Evolutionary conservation across 2,888 invertebrate genomes (phyloP).

Genomic region (Lottia gigantea): DNA sequence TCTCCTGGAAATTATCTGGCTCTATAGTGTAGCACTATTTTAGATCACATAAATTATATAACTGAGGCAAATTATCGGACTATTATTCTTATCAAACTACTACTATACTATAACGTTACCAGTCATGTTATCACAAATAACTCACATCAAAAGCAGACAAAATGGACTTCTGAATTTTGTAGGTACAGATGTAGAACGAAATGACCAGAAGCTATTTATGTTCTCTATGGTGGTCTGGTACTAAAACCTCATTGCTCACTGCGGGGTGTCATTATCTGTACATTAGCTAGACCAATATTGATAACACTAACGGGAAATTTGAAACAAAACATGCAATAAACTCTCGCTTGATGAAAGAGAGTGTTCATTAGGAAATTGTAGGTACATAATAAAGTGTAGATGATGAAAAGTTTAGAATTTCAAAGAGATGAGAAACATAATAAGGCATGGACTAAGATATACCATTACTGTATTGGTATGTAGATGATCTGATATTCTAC

Average conservation of each 20-base stretch:
- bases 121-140: neutral
- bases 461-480: too few relatives aligned
- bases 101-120: neutral
- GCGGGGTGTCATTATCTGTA: neutral
- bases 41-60: too few relatives aligned
- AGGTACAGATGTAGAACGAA: too few relatives aligned
- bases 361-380: neutral
- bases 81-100: too few relatives aligned
- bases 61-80: too few relatives aligned
- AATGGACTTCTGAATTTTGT: too few relatives aligned
- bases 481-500: too few relatives aligned
- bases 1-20: too few relatives aligned
- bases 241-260: neutral
- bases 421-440: too few relatives aligned
- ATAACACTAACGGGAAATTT: slow-evolving; percentile 8
- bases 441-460: too few relatives aligned
- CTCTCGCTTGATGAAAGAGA: neutral
- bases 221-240: neutral
- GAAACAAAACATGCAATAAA: slow-evolving; percentile 10
- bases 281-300: neutral
- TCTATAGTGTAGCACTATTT: too few relatives aligned
- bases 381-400: neutral
- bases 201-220: slow-evolving; percentile 7
- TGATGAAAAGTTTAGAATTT: too few relatives aligned
- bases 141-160: neutral